Conservation (phyloP, 2,888 invertebrate genomes). For the Cynaeus angustus region DNA sequence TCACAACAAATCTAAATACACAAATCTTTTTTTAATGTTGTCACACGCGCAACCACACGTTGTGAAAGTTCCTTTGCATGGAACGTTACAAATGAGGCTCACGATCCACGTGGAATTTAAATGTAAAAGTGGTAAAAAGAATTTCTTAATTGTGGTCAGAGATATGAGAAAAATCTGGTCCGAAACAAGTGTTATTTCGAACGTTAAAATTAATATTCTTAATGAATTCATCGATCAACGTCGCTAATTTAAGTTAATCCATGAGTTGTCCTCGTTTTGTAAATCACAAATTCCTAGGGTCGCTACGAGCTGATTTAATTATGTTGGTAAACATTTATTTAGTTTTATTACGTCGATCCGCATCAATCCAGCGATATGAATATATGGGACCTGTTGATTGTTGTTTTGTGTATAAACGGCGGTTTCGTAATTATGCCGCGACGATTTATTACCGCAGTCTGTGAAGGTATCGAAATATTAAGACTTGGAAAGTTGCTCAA, state of each 20-base stretch:
- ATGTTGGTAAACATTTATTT: constrained; percentile 24
- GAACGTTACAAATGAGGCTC: constrained; percentile 12
- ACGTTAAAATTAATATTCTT: constrained; percentile 24
- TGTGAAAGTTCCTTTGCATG: constrained; percentile 12
- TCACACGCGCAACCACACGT: neutral
- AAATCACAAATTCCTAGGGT: neutral
- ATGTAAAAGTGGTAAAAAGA: constrained; percentile 4
- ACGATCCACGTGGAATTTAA: constrained; percentile 21
- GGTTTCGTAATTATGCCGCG: constrained; percentile 52
- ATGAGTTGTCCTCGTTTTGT: neutral
- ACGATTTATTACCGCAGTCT: constrained; percentile 50
- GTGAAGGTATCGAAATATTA: constrained; percentile 52
- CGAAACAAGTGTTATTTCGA: constrained; percentile 13
- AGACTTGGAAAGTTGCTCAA: constrained; percentile 51
- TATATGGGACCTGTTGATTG: constrained; percentile 48
- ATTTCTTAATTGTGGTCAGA: constrained; percentile 8
- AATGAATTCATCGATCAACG: constrained; percentile 35
- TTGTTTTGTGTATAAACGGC: constrained; percentile 39
- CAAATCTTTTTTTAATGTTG: constrained; percentile 15
- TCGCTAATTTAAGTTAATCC: constrained; percentile 21
- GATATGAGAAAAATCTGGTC: neutral
- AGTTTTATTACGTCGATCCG: constrained; percentile 34
- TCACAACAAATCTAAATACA: too few species aligned
- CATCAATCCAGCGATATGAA: constrained; percentile 24
- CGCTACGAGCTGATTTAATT: constrained; percentile 26